These are phyloP conservation scores for Melinaea marsaeus DNA, from an alignment of 2,888 invertebrate genomes.

Conservation along the genomic window DNA sequence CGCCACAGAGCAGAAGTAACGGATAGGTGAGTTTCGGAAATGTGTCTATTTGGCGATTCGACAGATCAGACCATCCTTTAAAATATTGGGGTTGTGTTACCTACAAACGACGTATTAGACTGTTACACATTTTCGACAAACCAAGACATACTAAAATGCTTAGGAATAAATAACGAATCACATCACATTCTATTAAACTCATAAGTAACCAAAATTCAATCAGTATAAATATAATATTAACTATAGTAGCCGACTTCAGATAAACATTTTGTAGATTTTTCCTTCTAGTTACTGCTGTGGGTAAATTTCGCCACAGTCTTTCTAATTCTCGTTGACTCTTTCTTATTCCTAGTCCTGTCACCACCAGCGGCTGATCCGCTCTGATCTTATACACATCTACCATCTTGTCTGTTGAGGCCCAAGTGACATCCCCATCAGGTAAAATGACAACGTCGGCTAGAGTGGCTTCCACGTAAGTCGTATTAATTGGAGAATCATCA, in stretches of 20 bases:
- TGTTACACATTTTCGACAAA: neutral
- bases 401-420: slow-evolving; percentile 42
- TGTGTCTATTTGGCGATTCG: slow-evolving; percentile 56
- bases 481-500: slow-evolving; percentile 39
- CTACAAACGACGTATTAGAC: slow-evolving; percentile 34
- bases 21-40: slow-evolving; percentile 63
- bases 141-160: too few species aligned
- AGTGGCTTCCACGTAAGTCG: slow-evolving; percentile 32
- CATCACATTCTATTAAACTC: too few species aligned
- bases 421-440: slow-evolving; percentile 60
- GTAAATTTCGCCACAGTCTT: slow-evolving; percentile 42
- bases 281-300: slow-evolving; percentile 48
- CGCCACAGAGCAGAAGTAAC: slow-evolving; percentile 53
- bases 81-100: slow-evolving; percentile 55
- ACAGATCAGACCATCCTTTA: slow-evolving; percentile 57
- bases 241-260: slow-evolving; percentile 49
- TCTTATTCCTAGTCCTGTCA: slow-evolving; percentile 35
- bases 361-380: slow-evolving; percentile 36
- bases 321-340: slow-evolving; percentile 33
- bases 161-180: too few species aligned
- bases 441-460: slow-evolving; percentile 43
- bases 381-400: slow-evolving; percentile 55
- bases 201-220: too few species aligned
- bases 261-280: slow-evolving; percentile 49
- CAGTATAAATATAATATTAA: slow-evolving; percentile 35